Base-by-base conservation (phyloP, 1,140 invertebrate species). In the Telenomus remus region DNA sequence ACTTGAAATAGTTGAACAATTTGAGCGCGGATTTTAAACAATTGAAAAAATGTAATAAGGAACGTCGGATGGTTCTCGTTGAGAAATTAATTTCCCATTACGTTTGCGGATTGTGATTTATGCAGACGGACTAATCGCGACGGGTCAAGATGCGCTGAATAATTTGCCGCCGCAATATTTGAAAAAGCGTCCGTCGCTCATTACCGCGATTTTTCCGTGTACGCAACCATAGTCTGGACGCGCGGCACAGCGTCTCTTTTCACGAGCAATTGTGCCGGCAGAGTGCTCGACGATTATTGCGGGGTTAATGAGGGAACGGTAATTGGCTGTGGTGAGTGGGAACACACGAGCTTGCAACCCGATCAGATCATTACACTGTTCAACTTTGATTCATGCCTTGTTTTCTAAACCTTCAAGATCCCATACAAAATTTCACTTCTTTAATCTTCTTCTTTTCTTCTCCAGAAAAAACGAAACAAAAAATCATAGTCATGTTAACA, bases 271-370 rank as follows among this genome's bases (percentile, higher is more conserved):
- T 82, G 79, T 76, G 63, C 47, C 66, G 50, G 51, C 54, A 73
- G 76, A 70, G 75, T 71, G 64, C 76, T 76, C 46, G 78, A 83
- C 78, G 83, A 84, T 85, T 84, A 84, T 84, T 84, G 80, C 80
- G 69, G 68, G 78, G 82, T 84, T 84, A 85, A 84, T 84, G 84
- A 85, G 84, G 75, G 78, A 81, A 66, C 70, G 77, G 78, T 84
- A 85, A 84, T 85, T 84, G 80, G 81, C 82, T 83, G 81, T 53
- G 79, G 79, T 74, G 73, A 82, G 80, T 76, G 61, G 64, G 63
- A 75, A 69, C 61, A 76, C 70, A 65, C 69, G 63, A 71, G 11
- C 12, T 27, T 27, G 19, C 43, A 12, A 12, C 12, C 43, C 15
- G 12, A 37, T 13, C 7, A 19, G 47, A 68, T 48, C 53, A 44